These are phyloP conservation scores for Drosophila tanythrix DNA, from an alignment of 2,888 invertebrate genomes.

Conservation along the genomic window DNA sequence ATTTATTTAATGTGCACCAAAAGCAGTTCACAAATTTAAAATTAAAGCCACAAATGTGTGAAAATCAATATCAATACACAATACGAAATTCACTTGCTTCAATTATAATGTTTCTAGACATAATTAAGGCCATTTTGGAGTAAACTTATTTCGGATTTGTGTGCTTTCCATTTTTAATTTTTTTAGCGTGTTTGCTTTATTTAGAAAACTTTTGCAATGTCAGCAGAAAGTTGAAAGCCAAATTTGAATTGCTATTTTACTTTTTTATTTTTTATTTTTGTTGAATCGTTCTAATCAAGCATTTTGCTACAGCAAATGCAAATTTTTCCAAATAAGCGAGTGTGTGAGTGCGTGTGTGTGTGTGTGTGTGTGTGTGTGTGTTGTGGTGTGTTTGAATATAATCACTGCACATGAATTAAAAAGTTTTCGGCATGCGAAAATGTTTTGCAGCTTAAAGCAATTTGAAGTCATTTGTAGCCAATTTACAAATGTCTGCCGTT, in stretches of 20 bases:
- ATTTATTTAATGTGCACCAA: background rate
- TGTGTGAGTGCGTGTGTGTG: background rate
- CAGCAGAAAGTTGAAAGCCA: conserved; percentile 38
- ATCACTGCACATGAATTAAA: conserved; percentile 80
- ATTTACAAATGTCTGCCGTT: conserved; percentile 70
- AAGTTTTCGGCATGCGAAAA: conserved; percentile 74
- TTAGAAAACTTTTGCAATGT: conserved; percentile 51
- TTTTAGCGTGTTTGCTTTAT: conserved; percentile 43
- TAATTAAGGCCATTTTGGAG: background rate
- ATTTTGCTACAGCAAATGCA: conserved; percentile 40
- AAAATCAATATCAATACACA: background rate
- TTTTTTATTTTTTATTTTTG: conserved; percentile 18
- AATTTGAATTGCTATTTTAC: conserved; percentile 49
- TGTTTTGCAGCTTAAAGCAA: conserved; percentile 79
- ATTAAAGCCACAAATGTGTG: background rate
- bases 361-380: conserved; percentile 14
- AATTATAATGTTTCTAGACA: background rate
- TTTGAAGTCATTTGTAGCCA: conserved; percentile 80
- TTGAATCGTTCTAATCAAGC: conserved; percentile 70
- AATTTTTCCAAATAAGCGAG: conserved; percentile 20
- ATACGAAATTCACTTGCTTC: background rate
- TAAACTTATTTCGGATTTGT: conserved; percentile 4
- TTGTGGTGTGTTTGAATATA: conserved; percentile 49
- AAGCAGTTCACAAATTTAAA: background rate
- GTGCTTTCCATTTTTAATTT: background rate